Base-by-base conservation (phyloP, 1,140 invertebrate species). In the Caenorhabditis inopinata region DNA sequence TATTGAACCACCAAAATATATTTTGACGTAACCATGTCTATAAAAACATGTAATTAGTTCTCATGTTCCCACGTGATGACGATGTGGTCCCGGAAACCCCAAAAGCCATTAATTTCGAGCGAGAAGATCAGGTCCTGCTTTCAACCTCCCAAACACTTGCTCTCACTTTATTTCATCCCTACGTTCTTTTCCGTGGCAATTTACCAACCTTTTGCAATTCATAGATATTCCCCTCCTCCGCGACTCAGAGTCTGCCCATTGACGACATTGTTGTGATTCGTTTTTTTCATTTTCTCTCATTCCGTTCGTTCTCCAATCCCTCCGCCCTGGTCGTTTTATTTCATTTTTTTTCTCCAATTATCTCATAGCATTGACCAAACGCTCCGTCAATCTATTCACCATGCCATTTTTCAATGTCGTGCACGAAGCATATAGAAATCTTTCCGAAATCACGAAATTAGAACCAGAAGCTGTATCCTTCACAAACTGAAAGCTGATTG, bases 321-420 rank as follows among this genome's bases (percentile, higher is more conserved):
- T 14, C 38, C 27, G 11, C n/a, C 32, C 11, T 42, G n/a, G n/a
- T n/a, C n/a, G 18, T 32, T 58, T 32, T 21, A 5, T 32, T 21
- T 38, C 23, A 53, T 53, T 53, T 32, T 68, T 21, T 38, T 42
- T 38, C 4, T 23, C n/a, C 58, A 38, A 68, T 68, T 68, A 68
- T 68, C 58, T 68, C 18, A 21, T 1, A 38, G 58, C 58, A 23
- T 58, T 58, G 25, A 9, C n/a, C 58, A 68, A 38, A 21, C 4
- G 4, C n/a, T 58, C 58, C 58, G 38, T 68, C 58, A 68, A 68
- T 68, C 58, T 68, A 38, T 42, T 32, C 58, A 42, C 58, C 32
- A 68, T 68, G 58, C 58, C 58, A 68, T 68, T 68, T 68, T 68
- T 68, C 58, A 68, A 38, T 68, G 58, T 68, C 58, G 38, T 68